These are phyloP conservation scores for Aphis craccivora DNA, from an alignment of 1,140 invertebrate genomes.

Conservation along the genomic window DNA sequence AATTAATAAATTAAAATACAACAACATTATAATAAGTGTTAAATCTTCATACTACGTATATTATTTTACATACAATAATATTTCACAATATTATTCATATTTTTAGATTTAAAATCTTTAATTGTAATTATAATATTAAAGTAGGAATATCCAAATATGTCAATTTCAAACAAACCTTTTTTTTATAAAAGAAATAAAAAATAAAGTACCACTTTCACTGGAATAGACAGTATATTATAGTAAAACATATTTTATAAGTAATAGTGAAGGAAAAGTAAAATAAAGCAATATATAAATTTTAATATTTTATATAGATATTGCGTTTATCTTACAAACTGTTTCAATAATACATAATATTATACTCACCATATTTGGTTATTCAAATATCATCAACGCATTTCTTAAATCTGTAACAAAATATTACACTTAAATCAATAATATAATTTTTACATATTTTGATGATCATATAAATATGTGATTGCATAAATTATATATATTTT, in stretches of 20 bases:
- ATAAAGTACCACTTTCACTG: neutral
- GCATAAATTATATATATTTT: neutral
- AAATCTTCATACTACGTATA: neutral
- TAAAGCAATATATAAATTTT: neutral
- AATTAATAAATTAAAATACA: neutral
- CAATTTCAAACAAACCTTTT: neutral
- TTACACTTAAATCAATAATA: neutral
- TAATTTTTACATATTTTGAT: neutral
- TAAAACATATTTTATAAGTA: neutral
- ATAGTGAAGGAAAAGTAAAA: neutral
- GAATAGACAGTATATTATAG: neutral
- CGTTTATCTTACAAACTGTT: neutral
- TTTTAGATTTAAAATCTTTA: neutral
- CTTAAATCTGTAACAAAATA: neutral
- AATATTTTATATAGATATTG: neutral
- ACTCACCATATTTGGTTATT: neutral
- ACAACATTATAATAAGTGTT: neutral
- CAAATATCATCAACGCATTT: neutral
- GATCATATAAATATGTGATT: neutral
- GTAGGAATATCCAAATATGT: neutral
- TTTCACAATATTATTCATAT: neutral
- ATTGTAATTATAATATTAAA: neutral
- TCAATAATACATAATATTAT: neutral
- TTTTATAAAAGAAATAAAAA: neutral
- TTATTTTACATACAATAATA: neutral